Conservation (phyloP, 2,888 invertebrate genomes). For the Julus scanicus region DNA sequence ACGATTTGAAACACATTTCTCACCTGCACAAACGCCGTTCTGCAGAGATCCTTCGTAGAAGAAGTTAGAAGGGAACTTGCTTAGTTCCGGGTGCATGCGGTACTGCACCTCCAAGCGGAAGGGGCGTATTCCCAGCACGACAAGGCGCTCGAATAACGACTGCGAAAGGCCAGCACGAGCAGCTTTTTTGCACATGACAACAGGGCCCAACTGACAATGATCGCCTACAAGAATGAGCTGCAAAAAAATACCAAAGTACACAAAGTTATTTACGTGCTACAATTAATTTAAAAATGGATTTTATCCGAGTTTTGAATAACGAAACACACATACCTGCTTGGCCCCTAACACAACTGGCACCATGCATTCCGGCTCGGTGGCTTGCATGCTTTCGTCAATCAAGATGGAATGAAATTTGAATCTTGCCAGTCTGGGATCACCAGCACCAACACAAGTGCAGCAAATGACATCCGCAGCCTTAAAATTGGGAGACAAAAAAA, state of each 20-base stretch:
- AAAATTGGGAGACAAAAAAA: slow-evolving; percentile 58
- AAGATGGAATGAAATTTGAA: slow-evolving; percentile 96
- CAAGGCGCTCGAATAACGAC: slow-evolving; percentile 95
- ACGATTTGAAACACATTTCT: slow-evolving; percentile 57
- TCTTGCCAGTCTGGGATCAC: slow-evolving; percentile 91
- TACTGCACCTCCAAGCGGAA: slow-evolving; percentile 98
- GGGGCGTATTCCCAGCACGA: slow-evolving; percentile 96
- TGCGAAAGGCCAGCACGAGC: slow-evolving; percentile 97
- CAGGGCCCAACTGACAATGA: slow-evolving; percentile 98
- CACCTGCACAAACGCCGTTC: slow-evolving; percentile 93
- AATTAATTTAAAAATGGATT: neutral
- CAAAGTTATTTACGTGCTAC: too few relatives aligned
- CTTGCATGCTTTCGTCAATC: slow-evolving; percentile 97
- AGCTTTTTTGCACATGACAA: slow-evolving; percentile 99
- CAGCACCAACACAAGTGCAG: slow-evolving; percentile 98
- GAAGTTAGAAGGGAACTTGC: slow-evolving; percentile 98
- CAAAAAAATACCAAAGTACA: neutral
- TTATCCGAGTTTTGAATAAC: too few relatives aligned
- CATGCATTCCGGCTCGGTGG: slow-evolving; percentile 98
- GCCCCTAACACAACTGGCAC: slow-evolving; percentile 98
- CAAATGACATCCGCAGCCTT: slow-evolving; percentile 97
- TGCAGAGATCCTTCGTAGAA: slow-evolving; percentile 99
- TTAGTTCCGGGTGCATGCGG: slow-evolving; percentile 98
- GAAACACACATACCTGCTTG: slow-evolving; percentile 74
- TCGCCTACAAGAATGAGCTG: slow-evolving; percentile 94